These are phyloP conservation scores for Gymnothorax javanicus DNA, from an alignment of 2,797 vertebrate genomes.

Conservation along the genomic window DNA sequence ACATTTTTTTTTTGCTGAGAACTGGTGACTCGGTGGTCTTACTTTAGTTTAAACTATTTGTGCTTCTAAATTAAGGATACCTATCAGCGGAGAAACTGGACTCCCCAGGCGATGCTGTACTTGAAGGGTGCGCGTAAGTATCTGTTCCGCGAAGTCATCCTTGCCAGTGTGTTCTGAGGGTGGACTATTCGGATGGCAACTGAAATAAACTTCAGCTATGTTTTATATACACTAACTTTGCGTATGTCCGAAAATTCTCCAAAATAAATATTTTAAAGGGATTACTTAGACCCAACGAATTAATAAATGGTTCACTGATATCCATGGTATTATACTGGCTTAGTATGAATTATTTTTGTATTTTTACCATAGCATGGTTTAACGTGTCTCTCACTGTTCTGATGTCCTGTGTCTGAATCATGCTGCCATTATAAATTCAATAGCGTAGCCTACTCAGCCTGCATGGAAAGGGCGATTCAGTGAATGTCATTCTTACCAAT, in stretches of 20 bases:
- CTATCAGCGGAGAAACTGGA: conserved; percentile 92
- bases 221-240: neutral
- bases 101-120: conserved; percentile 94
- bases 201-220: neutral
- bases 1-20: neutral
- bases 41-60: neutral
- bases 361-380: neutral
- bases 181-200: neutral
- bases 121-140: conserved; percentile 95
- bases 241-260: neutral
- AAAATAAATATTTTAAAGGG: neutral
- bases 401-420: neutral
- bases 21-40: neutral
- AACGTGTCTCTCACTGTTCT: neutral
- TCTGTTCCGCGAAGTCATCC: neutral
- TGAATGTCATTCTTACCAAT: neutral
- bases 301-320: neutral
- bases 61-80: conserved; percentile 63
- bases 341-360: neutral
- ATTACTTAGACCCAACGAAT: neutral
- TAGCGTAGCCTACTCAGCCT: neutral
- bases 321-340: too few species aligned
- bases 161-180: neutral
- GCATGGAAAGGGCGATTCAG: neutral
- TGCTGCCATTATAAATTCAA: neutral